A percentile compares a stretch with the other conserved stretches of the same genome.
These are phyloP conservation scores for Muscicapa adusta DNA, from an alignment of 2,113 vertebrate species.

Conservation along the genomic window DNA sequence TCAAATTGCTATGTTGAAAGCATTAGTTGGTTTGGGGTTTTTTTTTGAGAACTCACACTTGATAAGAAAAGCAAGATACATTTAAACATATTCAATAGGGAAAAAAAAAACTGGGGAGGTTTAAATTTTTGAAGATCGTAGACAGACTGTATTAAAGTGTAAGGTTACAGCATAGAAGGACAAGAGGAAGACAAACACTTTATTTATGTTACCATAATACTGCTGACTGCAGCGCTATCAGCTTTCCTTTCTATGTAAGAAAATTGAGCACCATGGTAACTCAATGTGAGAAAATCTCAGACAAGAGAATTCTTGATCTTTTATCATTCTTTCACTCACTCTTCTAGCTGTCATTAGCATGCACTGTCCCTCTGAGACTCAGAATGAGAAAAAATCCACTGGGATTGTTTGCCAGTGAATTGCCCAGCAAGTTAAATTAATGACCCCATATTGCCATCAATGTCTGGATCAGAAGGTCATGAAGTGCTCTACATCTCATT, in stretches of 20 bases:
- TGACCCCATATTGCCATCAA: background rate
- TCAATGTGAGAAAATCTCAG: background rate
- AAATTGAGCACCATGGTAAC: background rate
- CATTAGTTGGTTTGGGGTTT: background rate
- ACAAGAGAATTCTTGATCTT: background rate
- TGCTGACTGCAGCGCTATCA: background rate
- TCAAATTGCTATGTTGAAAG: background rate
- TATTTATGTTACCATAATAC: background rate
- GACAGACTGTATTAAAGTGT: background rate
- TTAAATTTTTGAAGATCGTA: background rate
- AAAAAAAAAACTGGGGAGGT: background rate
- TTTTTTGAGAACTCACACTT: background rate
- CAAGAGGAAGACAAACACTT: background rate
- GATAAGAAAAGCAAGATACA: background rate
- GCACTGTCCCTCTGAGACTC: background rate
- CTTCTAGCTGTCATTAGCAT: background rate
- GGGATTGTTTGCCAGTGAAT: background rate
- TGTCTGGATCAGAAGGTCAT: background rate
- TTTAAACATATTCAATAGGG: background rate
- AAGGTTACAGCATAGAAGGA: background rate
- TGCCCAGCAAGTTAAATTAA: background rate
- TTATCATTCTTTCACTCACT: background rate
- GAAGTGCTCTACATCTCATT: background rate
- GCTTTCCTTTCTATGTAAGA: background rate
- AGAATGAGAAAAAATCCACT: background rate